A percentile compares a stretch with the other conserved stretches of the same genome.
Evolutionary conservation across 2,113 vertebrate species (phyloP).

Genomic region (Dipodomys ordii): DNA sequence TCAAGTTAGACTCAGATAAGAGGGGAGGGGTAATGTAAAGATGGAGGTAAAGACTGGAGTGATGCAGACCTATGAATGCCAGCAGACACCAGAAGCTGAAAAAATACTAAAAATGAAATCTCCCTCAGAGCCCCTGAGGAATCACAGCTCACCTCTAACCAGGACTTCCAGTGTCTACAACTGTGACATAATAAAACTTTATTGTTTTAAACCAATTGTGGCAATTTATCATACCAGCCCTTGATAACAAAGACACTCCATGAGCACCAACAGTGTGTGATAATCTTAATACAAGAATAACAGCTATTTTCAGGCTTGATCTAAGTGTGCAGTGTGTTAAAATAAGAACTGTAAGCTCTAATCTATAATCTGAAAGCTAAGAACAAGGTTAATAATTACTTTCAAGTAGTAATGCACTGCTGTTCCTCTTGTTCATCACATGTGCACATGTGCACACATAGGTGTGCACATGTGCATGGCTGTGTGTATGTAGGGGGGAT

Average conservation of each 20-base stretch:
- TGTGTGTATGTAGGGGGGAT: background rate
- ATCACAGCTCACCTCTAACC: background rate
- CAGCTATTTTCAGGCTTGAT: background rate
- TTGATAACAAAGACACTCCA: background rate
- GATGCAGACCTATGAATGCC: background rate
- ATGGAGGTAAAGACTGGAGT: background rate
- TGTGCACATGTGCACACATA: background rate
- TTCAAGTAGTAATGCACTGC: background rate
- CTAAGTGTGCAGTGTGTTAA: slow-evolving; percentile 23
- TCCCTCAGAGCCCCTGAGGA: background rate
- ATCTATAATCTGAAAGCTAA: slow-evolving; percentile 18
- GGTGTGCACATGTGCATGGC: background rate
- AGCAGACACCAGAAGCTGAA: background rate
- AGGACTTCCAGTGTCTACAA: background rate
- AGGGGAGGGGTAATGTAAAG: background rate
- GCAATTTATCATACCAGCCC: background rate
- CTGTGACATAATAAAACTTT: background rate
- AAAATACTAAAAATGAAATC: background rate
- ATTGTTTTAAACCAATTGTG: background rate
- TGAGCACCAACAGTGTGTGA: background rate
- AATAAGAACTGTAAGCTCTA: background rate
- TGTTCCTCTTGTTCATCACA: background rate
- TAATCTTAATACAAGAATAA: background rate
- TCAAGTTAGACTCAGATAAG: background rate
- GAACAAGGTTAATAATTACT: slow-evolving; percentile 20